phyloP scores from a whole-genome alignment of 2,113 vertebrate genomes.

The Boulengeromyrus knoepffleri region DNA sequence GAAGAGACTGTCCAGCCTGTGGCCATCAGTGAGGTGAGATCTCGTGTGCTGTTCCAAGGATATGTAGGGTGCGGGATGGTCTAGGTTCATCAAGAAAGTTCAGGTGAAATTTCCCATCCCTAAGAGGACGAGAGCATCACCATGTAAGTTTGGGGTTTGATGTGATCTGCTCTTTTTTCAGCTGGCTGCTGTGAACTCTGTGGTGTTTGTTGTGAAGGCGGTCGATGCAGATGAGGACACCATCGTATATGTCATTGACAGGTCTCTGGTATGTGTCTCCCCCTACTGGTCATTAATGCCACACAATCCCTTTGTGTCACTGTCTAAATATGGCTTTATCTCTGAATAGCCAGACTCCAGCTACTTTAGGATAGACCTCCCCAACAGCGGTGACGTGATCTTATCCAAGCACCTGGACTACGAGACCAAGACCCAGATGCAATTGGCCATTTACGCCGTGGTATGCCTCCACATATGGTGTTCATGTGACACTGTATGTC shows the following conservation, averaged over 20 bases:
- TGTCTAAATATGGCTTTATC: neutral
- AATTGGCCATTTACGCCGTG: constrained; percentile 59
- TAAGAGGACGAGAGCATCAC: neutral
- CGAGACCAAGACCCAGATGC: constrained; percentile 61
- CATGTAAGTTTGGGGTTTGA: neutral
- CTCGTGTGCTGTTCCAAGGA: neutral
- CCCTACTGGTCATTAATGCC: neutral
- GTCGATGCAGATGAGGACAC: constrained; percentile 67
- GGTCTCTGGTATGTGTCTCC: constrained; percentile 52
- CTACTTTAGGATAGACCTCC: constrained; percentile 67
- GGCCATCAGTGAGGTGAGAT: constrained; percentile 63
- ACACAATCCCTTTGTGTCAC: neutral
- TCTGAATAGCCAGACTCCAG: constrained; percentile 59
- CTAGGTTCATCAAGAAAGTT: neutral
- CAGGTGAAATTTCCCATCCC: neutral
- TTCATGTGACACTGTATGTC: neutral
- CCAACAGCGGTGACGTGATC: constrained; percentile 64
- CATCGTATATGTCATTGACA: constrained; percentile 63
- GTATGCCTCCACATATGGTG: constrained; percentile 40
- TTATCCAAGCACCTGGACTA: constrained; percentile 68
- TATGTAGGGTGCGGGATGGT: neutral
- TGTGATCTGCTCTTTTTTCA: constrained; percentile 22
- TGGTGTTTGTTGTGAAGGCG: constrained; percentile 66
- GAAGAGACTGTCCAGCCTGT: constrained; percentile 46
- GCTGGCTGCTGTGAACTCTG: constrained; percentile 61